Percentiles rank a stretch among this genome's conserved stretches.
phyloP scores from a whole-genome alignment of 2,797 vertebrate species.

The Mastacembelus armatus region DNA sequence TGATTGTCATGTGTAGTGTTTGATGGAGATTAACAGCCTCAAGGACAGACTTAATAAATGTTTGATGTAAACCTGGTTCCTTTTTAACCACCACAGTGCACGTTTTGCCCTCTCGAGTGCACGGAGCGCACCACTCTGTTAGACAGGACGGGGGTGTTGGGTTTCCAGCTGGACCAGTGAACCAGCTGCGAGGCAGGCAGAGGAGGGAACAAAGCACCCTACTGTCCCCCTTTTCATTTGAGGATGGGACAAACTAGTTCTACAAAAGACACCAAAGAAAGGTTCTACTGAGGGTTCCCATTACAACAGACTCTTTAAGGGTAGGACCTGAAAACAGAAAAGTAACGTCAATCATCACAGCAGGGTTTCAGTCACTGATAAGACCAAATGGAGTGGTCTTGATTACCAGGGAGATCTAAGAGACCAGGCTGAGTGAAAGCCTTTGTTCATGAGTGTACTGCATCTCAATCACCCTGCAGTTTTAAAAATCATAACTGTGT shows the following conservation, averaged over 20 bases:
- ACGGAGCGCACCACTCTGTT: slow-evolving; percentile 55
- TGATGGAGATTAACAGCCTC: slow-evolving; percentile 49
- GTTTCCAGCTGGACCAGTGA: slow-evolving; percentile 69
- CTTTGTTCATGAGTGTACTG: slow-evolving; percentile 12
- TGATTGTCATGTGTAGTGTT: slow-evolving; percentile 57
- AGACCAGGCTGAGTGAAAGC: neutral
- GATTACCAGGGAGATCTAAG: slow-evolving; percentile 14
- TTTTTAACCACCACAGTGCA: slow-evolving; percentile 34
- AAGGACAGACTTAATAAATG: slow-evolving; percentile 48
- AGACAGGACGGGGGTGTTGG: slow-evolving; percentile 63
- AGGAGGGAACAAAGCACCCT: slow-evolving; percentile 66
- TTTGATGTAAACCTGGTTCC: slow-evolving; percentile 50
- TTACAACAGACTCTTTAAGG: slow-evolving; percentile 58
- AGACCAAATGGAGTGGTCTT: slow-evolving; percentile 38
- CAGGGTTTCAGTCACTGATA: slow-evolving; percentile 49
- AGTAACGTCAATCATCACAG: slow-evolving; percentile 62
- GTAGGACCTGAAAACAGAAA: slow-evolving; percentile 46
- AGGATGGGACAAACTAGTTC: slow-evolving; percentile 69
- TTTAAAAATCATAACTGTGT: neutral
- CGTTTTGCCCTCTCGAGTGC: slow-evolving; percentile 43
- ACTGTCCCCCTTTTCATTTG: slow-evolving; percentile 55
- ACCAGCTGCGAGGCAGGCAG: slow-evolving; percentile 68
- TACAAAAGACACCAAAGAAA: slow-evolving; percentile 68
- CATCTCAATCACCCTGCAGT: neutral
- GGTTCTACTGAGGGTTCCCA: slow-evolving; percentile 52